Conservation (phyloP, 2,797 vertebrate species). For the Scarus forsteni region DNA sequence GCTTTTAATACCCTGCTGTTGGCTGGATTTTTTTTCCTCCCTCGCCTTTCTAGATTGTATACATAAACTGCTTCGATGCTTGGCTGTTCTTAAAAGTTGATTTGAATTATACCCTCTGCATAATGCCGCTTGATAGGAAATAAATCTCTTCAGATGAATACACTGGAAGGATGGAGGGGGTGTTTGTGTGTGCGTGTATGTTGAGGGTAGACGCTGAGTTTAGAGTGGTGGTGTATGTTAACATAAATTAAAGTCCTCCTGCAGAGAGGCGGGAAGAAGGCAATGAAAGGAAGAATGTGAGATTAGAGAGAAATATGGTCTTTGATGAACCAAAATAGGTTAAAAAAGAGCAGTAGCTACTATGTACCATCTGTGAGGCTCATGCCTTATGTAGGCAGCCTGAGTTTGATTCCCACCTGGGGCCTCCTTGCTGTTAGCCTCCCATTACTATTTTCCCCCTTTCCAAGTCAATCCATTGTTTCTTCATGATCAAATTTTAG, state of each 20-base stretch:
- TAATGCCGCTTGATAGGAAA: constrained; percentile 84
- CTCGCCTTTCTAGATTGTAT: constrained; percentile 72
- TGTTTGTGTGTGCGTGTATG: not conserved
- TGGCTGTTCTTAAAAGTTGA: constrained; percentile 81
- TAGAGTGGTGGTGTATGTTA: constrained; percentile 75
- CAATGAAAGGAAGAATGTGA: constrained; percentile 30
- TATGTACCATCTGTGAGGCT: not conserved
- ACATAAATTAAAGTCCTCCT: constrained; percentile 83
- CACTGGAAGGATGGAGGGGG: constrained; percentile 66
- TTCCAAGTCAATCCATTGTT: no score
- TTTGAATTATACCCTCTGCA: constrained; percentile 83
- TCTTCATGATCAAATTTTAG: no score
- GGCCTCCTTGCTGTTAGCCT: no score
- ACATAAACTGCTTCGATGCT: constrained; percentile 66
- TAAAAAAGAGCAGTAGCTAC: not conserved
- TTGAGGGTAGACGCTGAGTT: constrained; percentile 34
- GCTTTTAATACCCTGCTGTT: constrained; percentile 62
- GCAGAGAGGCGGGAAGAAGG: constrained; percentile 34
- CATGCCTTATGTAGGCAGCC: no score
- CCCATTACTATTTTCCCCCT: no score
- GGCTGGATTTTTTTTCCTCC: constrained; percentile 43
- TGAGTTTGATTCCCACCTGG: no score
- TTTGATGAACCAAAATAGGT: constrained; percentile 9
- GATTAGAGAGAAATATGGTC: constrained; percentile 35
- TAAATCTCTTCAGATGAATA: constrained; percentile 85